Evolutionary conservation across 2,888 invertebrate species (phyloP), one percentile per base, ranked within the genome.

Genomic region (Tanytarsus gracilentus): DNA sequence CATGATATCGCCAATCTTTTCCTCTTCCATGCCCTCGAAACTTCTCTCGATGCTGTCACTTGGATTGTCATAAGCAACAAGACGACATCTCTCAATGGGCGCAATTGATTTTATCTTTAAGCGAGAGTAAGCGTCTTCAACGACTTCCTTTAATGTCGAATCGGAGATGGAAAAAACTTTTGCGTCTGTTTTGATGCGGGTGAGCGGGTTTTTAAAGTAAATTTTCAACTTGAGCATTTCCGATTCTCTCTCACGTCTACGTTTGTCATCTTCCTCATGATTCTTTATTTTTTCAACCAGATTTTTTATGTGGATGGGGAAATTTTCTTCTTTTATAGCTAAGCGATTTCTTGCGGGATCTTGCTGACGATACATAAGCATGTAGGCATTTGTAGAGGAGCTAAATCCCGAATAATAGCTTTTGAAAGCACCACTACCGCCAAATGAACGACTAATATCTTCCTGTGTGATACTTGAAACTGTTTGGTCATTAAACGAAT

Each of bases 361-460:
- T 49, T 84, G 81, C 72, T 87, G 86, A 51, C 92, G 76, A 69
- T 92, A 93, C 86, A 92, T 89, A 61, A 93, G 76, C 91, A 92
- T 92, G 68, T 92, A 92, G 0, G 91, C 92, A 71, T 90, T 91
- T 49, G 89, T 88, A 67, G 88, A 89, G 60, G 86, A 84, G 65
- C 84, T 84, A 69, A 84, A 88, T 39, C 85, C 84, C 14, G 84
- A 84, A 69, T 86, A 88, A 68, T 83, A 85, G 11, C 80, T 78
- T 62, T 80, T 74, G 18, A 76, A 72, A 26, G 81, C 78, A 27
- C 82, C 82, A 27, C 88, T 87, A 11, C 92, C 92, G 7, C 92
- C 92, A 70, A 86, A 92, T 0, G 89, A 86, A 71, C 85, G 86
- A 65, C 82, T 79, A 61, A 92, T 88, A 67, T 92, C 90, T 65